phyloP scores from a whole-genome alignment of 2,888 invertebrate species.

The Spialia ferax region DNA sequence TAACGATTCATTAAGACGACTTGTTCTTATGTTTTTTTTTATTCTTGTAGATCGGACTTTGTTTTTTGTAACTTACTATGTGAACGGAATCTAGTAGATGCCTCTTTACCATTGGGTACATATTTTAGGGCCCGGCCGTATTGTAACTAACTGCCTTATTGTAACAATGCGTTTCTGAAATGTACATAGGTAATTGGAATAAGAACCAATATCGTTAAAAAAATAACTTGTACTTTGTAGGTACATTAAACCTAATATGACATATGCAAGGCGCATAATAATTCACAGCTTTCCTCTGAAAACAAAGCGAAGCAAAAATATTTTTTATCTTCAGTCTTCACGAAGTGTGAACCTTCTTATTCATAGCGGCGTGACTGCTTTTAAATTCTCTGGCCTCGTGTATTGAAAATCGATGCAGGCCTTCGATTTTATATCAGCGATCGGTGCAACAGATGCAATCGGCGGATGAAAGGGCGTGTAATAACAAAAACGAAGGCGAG shows the following conservation, averaged over 20 bases:
- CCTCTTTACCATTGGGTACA: too few relatives aligned
- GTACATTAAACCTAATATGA: too few relatives aligned
- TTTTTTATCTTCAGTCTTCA: background rate
- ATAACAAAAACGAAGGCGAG: constrained; percentile 68
- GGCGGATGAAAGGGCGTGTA: constrained; percentile 50
- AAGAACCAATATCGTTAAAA: too few relatives aligned
- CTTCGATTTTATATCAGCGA: constrained; percentile 44
- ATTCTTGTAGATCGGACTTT: background rate
- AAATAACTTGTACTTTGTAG: too few relatives aligned
- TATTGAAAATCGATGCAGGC: constrained; percentile 41
- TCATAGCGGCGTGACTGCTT: constrained; percentile 1
- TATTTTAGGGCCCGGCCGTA: too few relatives aligned
- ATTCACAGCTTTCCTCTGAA: background rate
- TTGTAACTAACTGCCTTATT: too few relatives aligned
- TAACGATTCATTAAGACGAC: constrained; percentile 36
- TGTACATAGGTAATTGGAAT: too few relatives aligned
- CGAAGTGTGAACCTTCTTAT: constrained; percentile 13
- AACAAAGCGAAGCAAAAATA: background rate
- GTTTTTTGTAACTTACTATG: background rate
- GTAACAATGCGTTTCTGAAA: too few relatives aligned
- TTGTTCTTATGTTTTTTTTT: constrained; percentile 28
- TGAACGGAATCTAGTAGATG: background rate
- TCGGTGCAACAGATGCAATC: constrained; percentile 44
- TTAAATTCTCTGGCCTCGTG: constrained; percentile 35
- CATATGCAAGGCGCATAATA: too few relatives aligned